Evolutionary conservation across 2,888 invertebrate species (phyloP), one percentile per base, ranked within the genome.

Genomic region (Hypomecis punctinalis): DNA sequence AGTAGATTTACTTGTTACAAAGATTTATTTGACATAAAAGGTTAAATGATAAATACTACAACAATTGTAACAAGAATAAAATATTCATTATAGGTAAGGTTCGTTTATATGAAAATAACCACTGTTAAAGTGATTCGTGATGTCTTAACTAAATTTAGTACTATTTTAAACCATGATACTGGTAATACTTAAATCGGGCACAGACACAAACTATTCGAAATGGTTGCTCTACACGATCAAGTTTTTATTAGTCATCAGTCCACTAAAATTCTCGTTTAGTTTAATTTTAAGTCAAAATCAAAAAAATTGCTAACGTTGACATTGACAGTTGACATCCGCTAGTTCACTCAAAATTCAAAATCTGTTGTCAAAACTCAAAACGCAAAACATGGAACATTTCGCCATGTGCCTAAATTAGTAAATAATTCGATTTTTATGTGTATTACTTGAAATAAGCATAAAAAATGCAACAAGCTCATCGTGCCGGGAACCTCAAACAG

Each of bases 401-500:
- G 37, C 76, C 84, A 84, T 85, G 85, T 81, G 84, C 69, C 74
- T 64, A 8, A 75, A 67, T 79, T 76, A 67, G 75, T 80, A 77
- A 79, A 80, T 80, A 80, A 35, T 69, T 70, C 6, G 9, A 8
- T 56, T 61, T 57, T 49, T 52, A 37, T 45, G 37, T 36, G 47
- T 54, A 39, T 46, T 23, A 46, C 8, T 4, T 33, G 8, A 48
- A 36, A 6, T 5, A 46, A 49, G 0, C 54, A 40, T 62, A 63
- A 43, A 89, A 83, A 82, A 93, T 93, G 93, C 90, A 91, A 77
- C 93, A 92, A 77, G 91, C 93, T 56, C 99, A 99, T 93, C 95
- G 98, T 61, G 94, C 98, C 40, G 98, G 99, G 46, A 94, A 94
- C 54, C 94, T 98, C 49, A 99, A 99, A 84, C 99, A 99, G 89